Evolutionary conservation across 2,888 invertebrate species (phyloP).

Genomic region (Heliconius erato): DNA sequence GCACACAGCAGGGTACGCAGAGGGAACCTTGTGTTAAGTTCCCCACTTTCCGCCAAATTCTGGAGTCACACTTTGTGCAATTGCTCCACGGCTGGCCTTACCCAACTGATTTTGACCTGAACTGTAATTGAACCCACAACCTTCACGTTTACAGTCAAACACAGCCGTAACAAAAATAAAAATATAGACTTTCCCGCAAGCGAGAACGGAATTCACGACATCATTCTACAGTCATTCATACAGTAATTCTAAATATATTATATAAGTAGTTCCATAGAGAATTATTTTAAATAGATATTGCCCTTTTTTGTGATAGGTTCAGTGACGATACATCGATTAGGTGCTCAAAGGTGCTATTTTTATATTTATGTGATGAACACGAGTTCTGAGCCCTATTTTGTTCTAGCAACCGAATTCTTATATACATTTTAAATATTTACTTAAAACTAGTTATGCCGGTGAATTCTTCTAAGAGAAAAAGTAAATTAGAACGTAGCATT

Average conservation of each 20-base stretch:
- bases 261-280: neutral
- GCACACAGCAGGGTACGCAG: neutral
- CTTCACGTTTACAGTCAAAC: too few relatives aligned
- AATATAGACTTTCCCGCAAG: neutral
- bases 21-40: too few relatives aligned
- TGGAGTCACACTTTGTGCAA: too few relatives aligned
- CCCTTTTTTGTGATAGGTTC: conserved; percentile 23
- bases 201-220: neutral
- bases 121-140: too few relatives aligned
- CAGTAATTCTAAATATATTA: neutral
- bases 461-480: too few relatives aligned
- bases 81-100: too few relatives aligned
- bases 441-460: too few relatives aligned
- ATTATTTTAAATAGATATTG: conserved; percentile 16
- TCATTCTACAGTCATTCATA: neutral
- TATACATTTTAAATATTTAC: neutral
- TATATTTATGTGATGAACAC: conserved; percentile 11
- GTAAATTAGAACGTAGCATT: too few relatives aligned
- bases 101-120: too few relatives aligned
- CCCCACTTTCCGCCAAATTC: too few relatives aligned
- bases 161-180: too few relatives aligned
- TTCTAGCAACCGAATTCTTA: neutral
- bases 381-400: neutral
- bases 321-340: conserved; percentile 24
- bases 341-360: conserved; percentile 29